Percentiles rank a stretch among this genome's conserved stretches.
These are phyloP conservation scores for Helarctos malayanus DNA, from an alignment of 2,797 vertebrate species.

Conservation along the genomic window DNA sequence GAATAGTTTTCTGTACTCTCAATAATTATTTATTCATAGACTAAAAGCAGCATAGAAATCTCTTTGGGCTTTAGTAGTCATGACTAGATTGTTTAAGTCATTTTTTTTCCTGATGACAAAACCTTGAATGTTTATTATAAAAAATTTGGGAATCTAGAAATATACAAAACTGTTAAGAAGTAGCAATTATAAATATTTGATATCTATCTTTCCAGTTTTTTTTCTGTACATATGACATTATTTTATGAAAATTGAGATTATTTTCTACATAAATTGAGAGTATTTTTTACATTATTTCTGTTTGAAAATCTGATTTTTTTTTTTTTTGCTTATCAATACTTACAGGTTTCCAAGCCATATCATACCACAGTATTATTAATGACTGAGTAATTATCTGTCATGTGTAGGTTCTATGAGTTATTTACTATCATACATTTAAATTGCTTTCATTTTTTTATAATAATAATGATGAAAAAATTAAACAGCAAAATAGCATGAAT, in stretches of 20 bases:
- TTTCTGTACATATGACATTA: neutral
- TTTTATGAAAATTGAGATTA: constrained; percentile 62
- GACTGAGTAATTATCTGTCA: neutral
- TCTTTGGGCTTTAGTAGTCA: neutral
- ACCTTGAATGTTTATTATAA: neutral
- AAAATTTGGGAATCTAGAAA: neutral
- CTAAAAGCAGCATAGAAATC: neutral
- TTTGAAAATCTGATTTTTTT: neutral
- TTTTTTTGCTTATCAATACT: constrained; percentile 34
- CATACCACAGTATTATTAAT: constrained; percentile 11
- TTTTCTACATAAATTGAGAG: neutral
- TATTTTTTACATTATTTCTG: neutral
- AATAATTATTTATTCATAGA: neutral
- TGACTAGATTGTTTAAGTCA: neutral
- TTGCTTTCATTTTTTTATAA: constrained; percentile 55
- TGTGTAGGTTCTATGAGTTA: neutral
- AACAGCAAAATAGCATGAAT: neutral
- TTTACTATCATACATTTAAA: constrained; percentile 34
- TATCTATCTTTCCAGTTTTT: neutral
- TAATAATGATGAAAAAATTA: constrained; percentile 20
- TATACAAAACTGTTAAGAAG: neutral
- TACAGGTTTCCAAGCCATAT: neutral
- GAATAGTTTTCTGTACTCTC: neutral
- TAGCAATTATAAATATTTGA: neutral
- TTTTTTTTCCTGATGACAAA: constrained; percentile 1